Evolutionary conservation across 2,113 vertebrate genomes (phyloP), one percentile per base, ranked within the genome.

Genomic region (Cariama cristata): DNA sequence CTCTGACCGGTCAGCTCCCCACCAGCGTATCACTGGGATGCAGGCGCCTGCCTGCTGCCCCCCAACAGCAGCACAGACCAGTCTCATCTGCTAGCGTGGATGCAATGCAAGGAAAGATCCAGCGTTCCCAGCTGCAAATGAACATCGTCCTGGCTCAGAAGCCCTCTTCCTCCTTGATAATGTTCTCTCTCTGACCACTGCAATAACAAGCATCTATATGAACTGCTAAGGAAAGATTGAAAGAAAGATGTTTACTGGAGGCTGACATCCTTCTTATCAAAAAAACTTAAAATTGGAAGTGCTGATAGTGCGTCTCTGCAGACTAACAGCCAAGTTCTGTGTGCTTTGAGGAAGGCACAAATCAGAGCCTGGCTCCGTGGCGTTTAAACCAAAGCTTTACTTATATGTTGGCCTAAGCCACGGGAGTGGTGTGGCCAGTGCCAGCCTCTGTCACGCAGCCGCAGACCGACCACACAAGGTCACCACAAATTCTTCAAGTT

Each of bases 381-480:
- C 1, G 4, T 26, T 83, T 76, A 59, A 79, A 77, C 18, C 2
- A 3, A 88, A 94, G 86, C 76, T 94, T 44, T 60, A 55, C 63
- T 81, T 94, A 67, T 12, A 6, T 14, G 30, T 1, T 71, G 94
- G 59, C 59, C 38, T 24, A 44, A 76, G 63, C 58, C 47, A 21
- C 0, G 38, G 45, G 8, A 66, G 30, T 1, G 0, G 11, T 0
- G 2, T 2, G 5, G 79, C 21, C 59, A 35, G 56, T 0, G 3
- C 47, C 53, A 92, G 77, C 44, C 79, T n/a, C 64, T 50, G 42
- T 42, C 76, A 30, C 6, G 0, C 33, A 69, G 82, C 76, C 82
- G 47, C 50, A 32, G 45, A 52, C 14, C 3, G 0, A 85, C n/a
- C 40, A 42, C 81, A 30, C 28, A 49, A 80, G 86, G 92, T 74